Conservation (phyloP, 2,797 vertebrate species). For the Diceros bicornis region DNA sequence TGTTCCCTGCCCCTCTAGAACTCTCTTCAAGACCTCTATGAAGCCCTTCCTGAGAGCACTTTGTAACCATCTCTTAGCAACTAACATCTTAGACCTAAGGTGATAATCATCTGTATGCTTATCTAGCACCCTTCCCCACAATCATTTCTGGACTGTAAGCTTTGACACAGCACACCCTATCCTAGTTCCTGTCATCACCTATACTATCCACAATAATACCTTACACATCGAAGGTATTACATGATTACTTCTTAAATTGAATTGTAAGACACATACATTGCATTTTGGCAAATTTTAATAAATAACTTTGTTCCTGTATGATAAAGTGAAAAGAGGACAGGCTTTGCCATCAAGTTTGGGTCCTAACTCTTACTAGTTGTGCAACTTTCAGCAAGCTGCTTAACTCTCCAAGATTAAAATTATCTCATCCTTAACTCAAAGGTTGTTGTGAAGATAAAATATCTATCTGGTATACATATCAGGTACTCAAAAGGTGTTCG, state of each 20-base stretch:
- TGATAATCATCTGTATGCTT: background rate
- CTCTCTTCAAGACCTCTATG: background rate
- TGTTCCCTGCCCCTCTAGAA: background rate
- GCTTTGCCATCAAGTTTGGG: background rate
- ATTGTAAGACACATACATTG: background rate
- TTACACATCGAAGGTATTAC: background rate
- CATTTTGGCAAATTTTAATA: constrained; percentile 35
- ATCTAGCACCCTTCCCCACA: background rate
- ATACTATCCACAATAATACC: background rate
- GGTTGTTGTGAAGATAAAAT: background rate
- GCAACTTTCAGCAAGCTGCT: background rate
- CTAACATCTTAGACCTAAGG: background rate
- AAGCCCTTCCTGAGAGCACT: constrained; percentile 4
- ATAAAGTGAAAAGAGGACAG: background rate
- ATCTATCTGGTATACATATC: background rate
- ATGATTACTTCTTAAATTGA: background rate
- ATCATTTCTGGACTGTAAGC: background rate
- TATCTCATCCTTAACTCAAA: background rate
- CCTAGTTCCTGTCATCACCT: background rate
- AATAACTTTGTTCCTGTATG: background rate
- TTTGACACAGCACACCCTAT: background rate
- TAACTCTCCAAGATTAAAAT: background rate
- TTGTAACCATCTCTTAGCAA: background rate
- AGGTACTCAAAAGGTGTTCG: background rate
- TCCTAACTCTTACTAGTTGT: background rate